A percentile compares a stretch with the other conserved stretches of the same genome.
phyloP scores from a whole-genome alignment of 1,140 invertebrate species.

The Aphis gossypii region DNA sequence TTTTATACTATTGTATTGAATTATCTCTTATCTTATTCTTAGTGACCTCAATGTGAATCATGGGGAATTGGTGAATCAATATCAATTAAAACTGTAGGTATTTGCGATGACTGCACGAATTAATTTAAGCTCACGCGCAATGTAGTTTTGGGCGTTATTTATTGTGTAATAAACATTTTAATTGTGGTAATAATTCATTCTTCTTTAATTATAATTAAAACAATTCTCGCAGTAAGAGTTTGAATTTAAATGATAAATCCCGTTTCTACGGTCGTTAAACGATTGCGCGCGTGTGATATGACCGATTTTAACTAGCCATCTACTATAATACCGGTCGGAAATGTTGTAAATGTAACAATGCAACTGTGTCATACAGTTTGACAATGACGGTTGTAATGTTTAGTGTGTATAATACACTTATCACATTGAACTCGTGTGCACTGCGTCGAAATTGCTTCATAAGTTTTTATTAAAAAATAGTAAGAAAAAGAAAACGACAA shows the following conservation, averaged over 20 bases:
- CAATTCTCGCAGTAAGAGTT: not conserved
- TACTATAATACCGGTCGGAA: not conserved
- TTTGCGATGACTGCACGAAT: not conserved
- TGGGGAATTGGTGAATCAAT: not conserved
- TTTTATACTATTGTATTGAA: not conserved
- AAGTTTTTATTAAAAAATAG: not conserved
- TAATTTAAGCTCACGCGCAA: not conserved
- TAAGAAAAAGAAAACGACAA: not conserved
- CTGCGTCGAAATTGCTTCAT: not conserved
- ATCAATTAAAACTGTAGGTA: slow-evolving; percentile 3
- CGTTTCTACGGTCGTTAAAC: slow-evolving; percentile 1
- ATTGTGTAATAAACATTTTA: slow-evolving; percentile 10
- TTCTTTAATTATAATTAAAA: slow-evolving; percentile 20
- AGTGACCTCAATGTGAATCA: not conserved
- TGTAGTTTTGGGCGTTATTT: not conserved
- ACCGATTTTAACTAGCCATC: not conserved
- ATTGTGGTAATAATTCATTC: not conserved
- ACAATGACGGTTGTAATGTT: not conserved
- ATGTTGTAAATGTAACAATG: not conserved
- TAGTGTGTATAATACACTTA: not conserved
- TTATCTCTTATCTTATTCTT: not conserved
- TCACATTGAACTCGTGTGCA: not conserved
- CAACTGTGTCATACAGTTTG: not conserved
- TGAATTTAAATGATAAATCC: slow-evolving; percentile 8
- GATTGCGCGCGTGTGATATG: not conserved